phyloP scores from a whole-genome alignment of 2,888 invertebrate species.

The Piscicola geometra region DNA sequence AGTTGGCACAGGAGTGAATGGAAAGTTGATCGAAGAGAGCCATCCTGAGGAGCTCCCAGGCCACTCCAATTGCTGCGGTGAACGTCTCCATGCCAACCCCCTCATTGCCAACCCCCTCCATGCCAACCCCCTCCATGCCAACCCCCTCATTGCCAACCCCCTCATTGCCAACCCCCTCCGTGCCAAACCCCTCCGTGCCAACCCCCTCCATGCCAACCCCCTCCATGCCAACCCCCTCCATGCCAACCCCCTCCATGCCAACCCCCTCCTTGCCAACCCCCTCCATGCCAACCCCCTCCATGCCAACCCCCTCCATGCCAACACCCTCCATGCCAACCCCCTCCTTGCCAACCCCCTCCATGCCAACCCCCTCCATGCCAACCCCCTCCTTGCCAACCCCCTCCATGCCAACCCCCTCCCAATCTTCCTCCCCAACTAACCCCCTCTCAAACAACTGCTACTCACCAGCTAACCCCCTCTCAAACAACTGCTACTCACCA shows the following conservation, averaged over 20 bases:
- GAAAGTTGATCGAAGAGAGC: too few species aligned
- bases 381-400: background rate
- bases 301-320: background rate
- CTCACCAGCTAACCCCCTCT: background rate
- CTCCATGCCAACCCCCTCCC: background rate
- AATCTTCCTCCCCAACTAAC: background rate
- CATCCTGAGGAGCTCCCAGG: too few species aligned
- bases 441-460: background rate
- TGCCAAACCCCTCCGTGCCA: background rate
- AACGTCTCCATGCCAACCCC: background rate
- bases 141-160: background rate
- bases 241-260: background rate
- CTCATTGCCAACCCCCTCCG: background rate
- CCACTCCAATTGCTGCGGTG: background rate
- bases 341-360: background rate
- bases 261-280: background rate
- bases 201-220: constrained; percentile 4
- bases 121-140: background rate
- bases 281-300: background rate
- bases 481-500: background rate
- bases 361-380: background rate
- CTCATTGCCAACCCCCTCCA: background rate
- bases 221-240: constrained; percentile 3
- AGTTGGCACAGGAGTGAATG: too few species aligned
- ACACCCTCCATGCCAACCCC: background rate